phyloP scores from a whole-genome alignment of 1,140 invertebrate genomes.

The Schlechtendalia chinensis region DNA sequence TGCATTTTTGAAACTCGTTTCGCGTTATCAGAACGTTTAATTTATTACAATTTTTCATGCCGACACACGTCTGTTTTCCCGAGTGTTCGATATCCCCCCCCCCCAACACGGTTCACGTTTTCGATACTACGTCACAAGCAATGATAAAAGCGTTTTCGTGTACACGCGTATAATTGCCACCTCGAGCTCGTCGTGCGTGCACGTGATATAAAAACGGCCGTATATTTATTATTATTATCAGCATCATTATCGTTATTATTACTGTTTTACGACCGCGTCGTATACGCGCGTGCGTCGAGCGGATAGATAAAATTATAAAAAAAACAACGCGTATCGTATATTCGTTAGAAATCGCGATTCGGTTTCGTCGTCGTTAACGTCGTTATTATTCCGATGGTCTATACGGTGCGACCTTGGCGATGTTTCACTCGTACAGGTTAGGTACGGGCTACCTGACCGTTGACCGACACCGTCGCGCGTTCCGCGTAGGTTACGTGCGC shows the following conservation, averaged over 20 bases:
- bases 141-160: no score
- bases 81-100: no score
- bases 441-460: constrained; percentile 26
- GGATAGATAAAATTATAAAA: not conserved
- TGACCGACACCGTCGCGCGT: constrained; percentile 12
- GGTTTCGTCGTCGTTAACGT: not conserved
- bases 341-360: constrained; percentile 15
- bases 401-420: constrained; percentile 7
- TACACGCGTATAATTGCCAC: no score
- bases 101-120: no score
- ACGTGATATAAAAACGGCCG: not conserved
- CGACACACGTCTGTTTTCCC: no score
- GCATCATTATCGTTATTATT: not conserved
- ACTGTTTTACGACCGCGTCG: constrained; percentile 6
- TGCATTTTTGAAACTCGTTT: no score
- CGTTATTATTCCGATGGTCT: constrained; percentile 7
- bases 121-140: no score
- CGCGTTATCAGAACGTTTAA: no score
- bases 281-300: not conserved
- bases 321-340: not conserved
- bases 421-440: not conserved
- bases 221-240: no score
- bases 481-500: no score
- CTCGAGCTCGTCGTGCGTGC: no score
- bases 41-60: no score